Percentiles rank a stretch among this genome's conserved stretches.
These are phyloP conservation scores for Arctia plantaginis DNA, from an alignment of 2,888 invertebrate genomes.

Conservation along the genomic window DNA sequence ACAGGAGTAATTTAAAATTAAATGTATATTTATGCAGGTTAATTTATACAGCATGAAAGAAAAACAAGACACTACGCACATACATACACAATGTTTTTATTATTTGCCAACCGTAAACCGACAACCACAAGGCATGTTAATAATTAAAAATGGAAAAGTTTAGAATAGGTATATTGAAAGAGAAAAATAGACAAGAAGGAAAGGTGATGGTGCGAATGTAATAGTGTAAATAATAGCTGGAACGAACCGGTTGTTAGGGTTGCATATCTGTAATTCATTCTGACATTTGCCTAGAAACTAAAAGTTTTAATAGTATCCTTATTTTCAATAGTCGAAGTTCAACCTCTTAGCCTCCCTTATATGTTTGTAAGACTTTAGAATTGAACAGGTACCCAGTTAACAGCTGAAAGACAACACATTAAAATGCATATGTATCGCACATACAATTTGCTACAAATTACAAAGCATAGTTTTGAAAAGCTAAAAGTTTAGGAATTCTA, in stretches of 20 bases:
- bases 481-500: too few relatives aligned
- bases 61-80: background rate
- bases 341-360: too few relatives aligned
- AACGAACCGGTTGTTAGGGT: background rate
- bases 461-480: too few relatives aligned
- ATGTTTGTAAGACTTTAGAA: too few relatives aligned
- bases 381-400: too few relatives aligned
- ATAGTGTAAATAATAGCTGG: background rate
- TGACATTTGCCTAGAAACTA: too few relatives aligned
- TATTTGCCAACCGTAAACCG: background rate
- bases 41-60: constrained; percentile 12
- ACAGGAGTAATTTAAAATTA: constrained; percentile 23
- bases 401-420: too few relatives aligned
- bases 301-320: too few relatives aligned
- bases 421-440: too few relatives aligned
- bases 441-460: too few relatives aligned
- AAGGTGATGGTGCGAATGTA: background rate
- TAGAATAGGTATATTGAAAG: background rate
- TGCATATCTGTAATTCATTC: background rate
- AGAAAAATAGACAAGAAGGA: background rate
- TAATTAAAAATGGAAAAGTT: background rate
- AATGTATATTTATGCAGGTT: constrained; percentile 26
- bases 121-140: background rate
- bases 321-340: too few relatives aligned
- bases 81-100: background rate